Evolutionary conservation across 1,140 invertebrate species (phyloP).

Genomic region (Orius insidiosus): DNA sequence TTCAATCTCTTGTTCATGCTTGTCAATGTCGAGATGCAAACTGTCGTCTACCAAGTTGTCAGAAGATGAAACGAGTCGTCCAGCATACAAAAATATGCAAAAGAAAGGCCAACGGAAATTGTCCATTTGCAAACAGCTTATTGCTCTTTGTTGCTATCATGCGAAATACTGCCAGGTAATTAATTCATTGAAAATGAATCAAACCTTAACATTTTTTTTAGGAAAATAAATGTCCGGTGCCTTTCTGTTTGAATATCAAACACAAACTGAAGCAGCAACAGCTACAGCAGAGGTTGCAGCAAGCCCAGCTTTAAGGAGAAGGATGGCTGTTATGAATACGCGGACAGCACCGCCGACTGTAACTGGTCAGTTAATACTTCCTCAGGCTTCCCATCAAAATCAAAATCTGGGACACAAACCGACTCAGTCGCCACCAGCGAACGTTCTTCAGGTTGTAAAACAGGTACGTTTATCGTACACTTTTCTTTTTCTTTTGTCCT

Average conservation of each 20-base stretch:
- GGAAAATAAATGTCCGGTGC: slow-evolving; percentile 88
- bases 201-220: slow-evolving; percentile 19
- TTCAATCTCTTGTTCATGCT: slow-evolving; percentile 93
- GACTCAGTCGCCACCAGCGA: slow-evolving; percentile 57
- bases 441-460: slow-evolving; percentile 71
- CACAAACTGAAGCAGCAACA: slow-evolving; percentile 95
- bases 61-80: slow-evolving; percentile 97
- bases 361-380: slow-evolving; percentile 3
- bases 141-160: slow-evolving; percentile 95
- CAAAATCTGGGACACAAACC: slow-evolving; percentile 29
- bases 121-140: slow-evolving; percentile 98
- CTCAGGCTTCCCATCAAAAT: slow-evolving; percentile 13
- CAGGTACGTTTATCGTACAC: slow-evolving; percentile 30
- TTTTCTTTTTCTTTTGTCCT: neutral
- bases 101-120: slow-evolving; percentile 86
- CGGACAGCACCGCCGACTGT: slow-evolving; percentile 31
- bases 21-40: slow-evolving; percentile 94
- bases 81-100: slow-evolving; percentile 93
- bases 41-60: slow-evolving; percentile 86
- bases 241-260: slow-evolving; percentile 96
- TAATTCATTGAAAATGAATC: too few species aligned
- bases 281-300: slow-evolving; percentile 76
- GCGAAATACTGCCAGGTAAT: slow-evolving; percentile 87
- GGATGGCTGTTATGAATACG: slow-evolving; percentile 83
- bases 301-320: slow-evolving; percentile 69